Percentiles rank a stretch among this genome's conserved stretches.
Evolutionary conservation across 2,113 vertebrate species (phyloP).

Genomic region (Psephotus haematonotus): DNA sequence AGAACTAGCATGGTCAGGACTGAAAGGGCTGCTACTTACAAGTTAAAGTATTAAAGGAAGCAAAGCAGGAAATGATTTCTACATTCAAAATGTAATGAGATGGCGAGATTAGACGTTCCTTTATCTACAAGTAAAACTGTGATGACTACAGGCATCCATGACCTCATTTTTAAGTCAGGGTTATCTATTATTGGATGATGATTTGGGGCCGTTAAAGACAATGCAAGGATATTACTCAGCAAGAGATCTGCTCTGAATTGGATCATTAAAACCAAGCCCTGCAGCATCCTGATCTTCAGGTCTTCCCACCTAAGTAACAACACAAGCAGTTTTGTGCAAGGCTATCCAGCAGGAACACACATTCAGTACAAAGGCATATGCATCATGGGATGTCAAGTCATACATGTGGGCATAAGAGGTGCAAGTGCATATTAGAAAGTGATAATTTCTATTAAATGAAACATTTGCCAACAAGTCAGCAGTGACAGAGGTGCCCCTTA

Average conservation of each 20-base stretch:
- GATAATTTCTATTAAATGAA: background rate
- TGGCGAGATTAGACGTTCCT: constrained; percentile 15
- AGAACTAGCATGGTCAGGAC: background rate
- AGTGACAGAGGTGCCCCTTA: background rate
- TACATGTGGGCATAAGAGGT: background rate
- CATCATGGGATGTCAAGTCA: background rate
- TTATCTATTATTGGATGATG: constrained; percentile 49
- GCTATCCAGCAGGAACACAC: background rate
- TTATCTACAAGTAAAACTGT: constrained; percentile 35
- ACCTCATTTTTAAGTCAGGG: constrained; percentile 24
- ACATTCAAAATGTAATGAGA: constrained; percentile 11
- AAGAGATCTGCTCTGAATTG: background rate
- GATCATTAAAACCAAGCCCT: constrained; percentile 54
- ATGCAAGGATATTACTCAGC: constrained; percentile 54
- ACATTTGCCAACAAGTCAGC: background rate
- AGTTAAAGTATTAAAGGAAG: background rate
- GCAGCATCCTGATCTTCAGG: constrained; percentile 31
- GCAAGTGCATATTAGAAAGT: background rate
- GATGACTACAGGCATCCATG: constrained; percentile 43
- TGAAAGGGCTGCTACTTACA: background rate
- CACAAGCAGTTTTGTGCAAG: background rate
- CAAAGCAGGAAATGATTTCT: background rate
- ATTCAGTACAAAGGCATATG: background rate
- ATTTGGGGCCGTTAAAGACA: constrained; percentile 45
- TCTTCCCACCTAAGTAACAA: background rate